phyloP scores from a whole-genome alignment of 2,113 vertebrate species.

The Lamprotornis superbus region DNA sequence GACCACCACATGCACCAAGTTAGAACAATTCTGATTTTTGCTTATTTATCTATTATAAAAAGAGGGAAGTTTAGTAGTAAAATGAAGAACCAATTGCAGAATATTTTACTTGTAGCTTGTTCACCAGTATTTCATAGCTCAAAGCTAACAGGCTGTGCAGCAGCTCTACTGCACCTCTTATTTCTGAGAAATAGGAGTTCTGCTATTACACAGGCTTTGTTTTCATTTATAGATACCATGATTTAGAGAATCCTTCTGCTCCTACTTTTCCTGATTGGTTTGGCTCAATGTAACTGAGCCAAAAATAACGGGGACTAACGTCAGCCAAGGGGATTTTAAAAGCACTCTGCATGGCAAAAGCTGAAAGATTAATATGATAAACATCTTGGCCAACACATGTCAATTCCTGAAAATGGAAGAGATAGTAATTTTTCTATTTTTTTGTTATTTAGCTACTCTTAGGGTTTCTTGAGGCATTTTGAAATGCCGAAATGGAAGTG shows the following conservation, averaged over 20 bases:
- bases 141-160: neutral
- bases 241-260: neutral
- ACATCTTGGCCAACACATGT: neutral
- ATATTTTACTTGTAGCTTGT: neutral
- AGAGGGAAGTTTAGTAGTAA: neutral
- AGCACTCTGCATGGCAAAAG: neutral
- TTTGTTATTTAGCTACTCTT: neutral
- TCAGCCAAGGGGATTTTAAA: neutral
- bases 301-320: neutral
- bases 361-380: neutral
- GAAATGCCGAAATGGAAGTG: neutral
- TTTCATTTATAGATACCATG: neutral
- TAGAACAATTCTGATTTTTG: neutral
- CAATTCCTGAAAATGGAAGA: neutral
- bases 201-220: neutral
- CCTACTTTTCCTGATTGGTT: neutral
- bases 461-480: neutral
- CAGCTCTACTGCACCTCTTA: neutral
- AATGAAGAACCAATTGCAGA: neutral
- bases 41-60: neutral
- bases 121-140: neutral
- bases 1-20: neutral
- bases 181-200: neutral
- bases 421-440: neutral
- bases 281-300: neutral